Base-by-base conservation (phyloP, 2,888 invertebrate genomes). In the Hydriomena furcata region DNA sequence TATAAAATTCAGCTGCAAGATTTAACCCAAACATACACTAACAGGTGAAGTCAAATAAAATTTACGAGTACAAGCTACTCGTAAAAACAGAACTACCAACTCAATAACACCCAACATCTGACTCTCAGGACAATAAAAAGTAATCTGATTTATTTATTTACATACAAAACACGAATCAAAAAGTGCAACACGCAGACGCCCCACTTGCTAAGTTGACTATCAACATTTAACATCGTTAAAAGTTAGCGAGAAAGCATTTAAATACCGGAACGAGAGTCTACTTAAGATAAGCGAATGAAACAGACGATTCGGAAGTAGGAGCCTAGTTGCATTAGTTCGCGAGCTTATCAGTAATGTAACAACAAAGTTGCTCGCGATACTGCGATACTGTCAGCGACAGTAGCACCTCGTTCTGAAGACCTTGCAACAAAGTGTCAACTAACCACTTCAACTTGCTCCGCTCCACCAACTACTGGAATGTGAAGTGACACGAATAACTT, bases 341-440 rank as follows among this genome's bases (percentile, higher is more conserved):
- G 48, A 60, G 70, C 71, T 75, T 75, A 76, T 71, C 76, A 64
- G 61, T 60, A 59, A 63, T 63, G 68, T 61, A 58, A 55, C 60
- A 62, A 68, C 67, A 63, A 74, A 75, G 72, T 75, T 74, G 55
- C 43, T 40, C n/a, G 34, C 7, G 34, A 34, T 34, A 34, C 36
- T 36, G 60, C 58, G 66, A 63, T 68, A 66, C 64, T 70, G 71
- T 63, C 65, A 55, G 10, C 59, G 60, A 45, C 71, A 75, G 74
- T 69, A 65, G 76, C 76, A 82, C 80, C 83, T 75, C 63, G 66
- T 65, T 63, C 60, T 67, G 61, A 73, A 73, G 76, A 78, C 79
- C 83, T 76, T 73, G 78, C 76, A 79, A 79, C 82, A 78, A 82
- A 81, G 75, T 83, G 76, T 79, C 82, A 81, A 72, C 76, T 71